Evolutionary conservation across 2,113 vertebrate genomes (phyloP).

Genomic region (Panthera tigris): DNA sequence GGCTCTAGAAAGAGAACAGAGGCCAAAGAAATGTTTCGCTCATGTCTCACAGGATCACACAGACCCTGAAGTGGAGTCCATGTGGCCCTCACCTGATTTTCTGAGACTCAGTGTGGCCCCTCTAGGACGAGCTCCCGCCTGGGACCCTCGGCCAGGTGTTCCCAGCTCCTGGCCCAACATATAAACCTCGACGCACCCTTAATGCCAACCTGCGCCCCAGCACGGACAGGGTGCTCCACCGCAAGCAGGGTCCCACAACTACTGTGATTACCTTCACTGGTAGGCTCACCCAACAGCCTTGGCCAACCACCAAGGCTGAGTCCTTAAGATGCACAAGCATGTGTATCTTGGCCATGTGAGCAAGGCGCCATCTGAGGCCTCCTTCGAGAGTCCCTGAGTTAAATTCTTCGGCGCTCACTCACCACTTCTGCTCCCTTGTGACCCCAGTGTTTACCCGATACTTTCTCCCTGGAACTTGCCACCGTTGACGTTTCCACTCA

Average conservation of each 20-base stretch:
- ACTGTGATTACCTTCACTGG: background rate
- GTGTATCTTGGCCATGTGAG: background rate
- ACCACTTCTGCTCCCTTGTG: background rate
- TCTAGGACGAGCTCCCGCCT: background rate
- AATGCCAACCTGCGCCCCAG: background rate
- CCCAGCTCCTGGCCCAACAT: background rate
- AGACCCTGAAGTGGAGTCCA: too few species aligned
- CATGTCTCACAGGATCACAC: background rate
- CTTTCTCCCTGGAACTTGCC: background rate
- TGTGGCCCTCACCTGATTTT: background rate
- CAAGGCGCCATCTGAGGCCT: background rate
- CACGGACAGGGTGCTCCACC: too few species aligned
- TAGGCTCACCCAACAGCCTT: background rate
- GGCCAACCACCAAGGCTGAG: background rate
- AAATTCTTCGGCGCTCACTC: background rate
- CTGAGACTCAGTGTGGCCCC: background rate
- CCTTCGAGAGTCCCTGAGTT: background rate
- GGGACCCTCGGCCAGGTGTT: too few species aligned
- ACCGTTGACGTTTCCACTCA: rapidly evolving
- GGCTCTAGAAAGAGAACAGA: background rate
- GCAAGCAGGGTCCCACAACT: background rate
- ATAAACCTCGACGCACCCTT: too few species aligned
- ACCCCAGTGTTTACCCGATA: background rate
- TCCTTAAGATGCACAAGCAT: too few species aligned
- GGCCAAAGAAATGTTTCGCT: background rate